Evolutionary conservation across 2,113 vertebrate species (phyloP).

Genomic region (Eudorcas thomsonii): DNA sequence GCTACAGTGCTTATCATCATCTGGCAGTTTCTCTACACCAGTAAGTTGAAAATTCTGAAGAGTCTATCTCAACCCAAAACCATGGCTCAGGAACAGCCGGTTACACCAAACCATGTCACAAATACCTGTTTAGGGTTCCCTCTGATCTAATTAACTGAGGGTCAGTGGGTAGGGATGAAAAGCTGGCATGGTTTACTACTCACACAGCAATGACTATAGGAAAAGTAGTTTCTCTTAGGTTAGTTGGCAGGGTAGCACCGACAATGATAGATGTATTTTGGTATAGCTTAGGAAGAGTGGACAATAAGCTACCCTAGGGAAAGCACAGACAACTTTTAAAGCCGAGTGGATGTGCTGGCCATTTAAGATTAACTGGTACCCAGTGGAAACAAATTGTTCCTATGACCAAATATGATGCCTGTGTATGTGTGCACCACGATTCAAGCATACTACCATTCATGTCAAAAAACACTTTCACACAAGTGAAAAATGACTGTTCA

Average conservation of each 20-base stretch:
- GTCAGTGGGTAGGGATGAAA: neutral
- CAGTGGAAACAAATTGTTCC: constrained; percentile 1
- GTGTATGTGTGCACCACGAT: neutral
- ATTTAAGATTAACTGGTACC: constrained; percentile 11
- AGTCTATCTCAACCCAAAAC: neutral
- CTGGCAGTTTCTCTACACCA: neutral
- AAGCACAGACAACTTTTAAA: neutral
- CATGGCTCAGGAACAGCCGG: neutral
- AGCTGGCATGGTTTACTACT: neutral
- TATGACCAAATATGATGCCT: neutral
- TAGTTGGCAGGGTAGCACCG: neutral
- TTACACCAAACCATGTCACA: neutral
- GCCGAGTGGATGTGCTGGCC: neutral
- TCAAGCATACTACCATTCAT: neutral
- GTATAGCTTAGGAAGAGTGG: neutral
- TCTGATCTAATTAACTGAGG: constrained; percentile 6
- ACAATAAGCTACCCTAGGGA: neutral
- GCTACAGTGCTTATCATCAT: neutral
- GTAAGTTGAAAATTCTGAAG: neutral
- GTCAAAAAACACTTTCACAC: neutral
- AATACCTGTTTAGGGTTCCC: neutral
- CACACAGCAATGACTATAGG: neutral
- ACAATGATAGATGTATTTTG: neutral
- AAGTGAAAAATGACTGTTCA: neutral
- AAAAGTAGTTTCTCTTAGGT: neutral